Percentiles rank a stretch among this genome's conserved stretches.
phyloP scores from a whole-genome alignment of 2,888 invertebrate genomes.

The Epinotia demarniana region DNA sequence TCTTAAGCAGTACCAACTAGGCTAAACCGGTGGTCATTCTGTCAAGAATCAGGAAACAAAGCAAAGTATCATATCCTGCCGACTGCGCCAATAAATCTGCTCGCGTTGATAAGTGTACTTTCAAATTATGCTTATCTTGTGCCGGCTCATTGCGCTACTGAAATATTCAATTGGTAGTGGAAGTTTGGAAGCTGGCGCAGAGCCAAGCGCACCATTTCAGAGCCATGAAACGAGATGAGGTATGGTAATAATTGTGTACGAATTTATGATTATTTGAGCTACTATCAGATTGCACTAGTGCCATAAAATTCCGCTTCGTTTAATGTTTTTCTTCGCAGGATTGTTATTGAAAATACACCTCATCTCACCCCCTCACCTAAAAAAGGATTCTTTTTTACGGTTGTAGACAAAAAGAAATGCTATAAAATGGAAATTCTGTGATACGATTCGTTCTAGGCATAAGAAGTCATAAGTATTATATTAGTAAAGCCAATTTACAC shows the following conservation, averaged over 20 bases:
- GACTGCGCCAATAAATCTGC: constrained; percentile 8
- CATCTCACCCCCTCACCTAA: too few relatives aligned
- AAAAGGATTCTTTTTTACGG: too few relatives aligned
- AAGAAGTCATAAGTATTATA: too few relatives aligned
- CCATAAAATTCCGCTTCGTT: background rate
- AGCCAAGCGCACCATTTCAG: constrained; percentile 8
- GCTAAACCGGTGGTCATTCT: too few relatives aligned
- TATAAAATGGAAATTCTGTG: too few relatives aligned
- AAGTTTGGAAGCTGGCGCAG: constrained; percentile 5
- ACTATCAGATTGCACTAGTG: background rate
- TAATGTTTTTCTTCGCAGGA: too few relatives aligned
- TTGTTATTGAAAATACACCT: too few relatives aligned
- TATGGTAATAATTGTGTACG: constrained; percentile 17
- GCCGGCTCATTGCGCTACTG: constrained; percentile 24
- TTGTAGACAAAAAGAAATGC: too few relatives aligned
- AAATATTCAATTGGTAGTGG: constrained; percentile 33
- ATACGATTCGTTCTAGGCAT: too few relatives aligned
- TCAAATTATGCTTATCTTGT: constrained; percentile 36
- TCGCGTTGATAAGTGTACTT: constrained; percentile 1
- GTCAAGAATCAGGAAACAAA: background rate
- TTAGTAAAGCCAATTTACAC: too few relatives aligned
- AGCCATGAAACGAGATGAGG: constrained; percentile 15
- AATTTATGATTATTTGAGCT: constrained; percentile 10
- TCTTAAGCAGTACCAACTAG: too few relatives aligned
- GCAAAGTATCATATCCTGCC: background rate